phyloP scores from a whole-genome alignment of 2,797 vertebrate species.

The Buceros bicornis region DNA sequence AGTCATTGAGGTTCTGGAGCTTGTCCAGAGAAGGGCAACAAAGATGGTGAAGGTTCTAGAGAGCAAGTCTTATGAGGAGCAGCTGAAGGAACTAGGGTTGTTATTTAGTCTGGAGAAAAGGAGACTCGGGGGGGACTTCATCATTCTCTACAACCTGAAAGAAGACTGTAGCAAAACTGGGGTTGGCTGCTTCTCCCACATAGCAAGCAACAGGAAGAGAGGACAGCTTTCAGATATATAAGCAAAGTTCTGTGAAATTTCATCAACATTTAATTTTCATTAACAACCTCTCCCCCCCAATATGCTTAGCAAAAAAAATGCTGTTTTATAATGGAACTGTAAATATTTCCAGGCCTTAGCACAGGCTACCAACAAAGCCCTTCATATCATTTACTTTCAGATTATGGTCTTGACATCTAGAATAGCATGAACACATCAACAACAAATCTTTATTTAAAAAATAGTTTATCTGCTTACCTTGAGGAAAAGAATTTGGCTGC shows the following conservation, averaged over 20 bases:
- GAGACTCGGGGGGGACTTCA: no score
- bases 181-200: neutral
- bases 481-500: conserved; percentile 91
- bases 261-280: neutral
- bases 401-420: neutral
- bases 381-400: neutral
- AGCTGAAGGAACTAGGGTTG: no score
- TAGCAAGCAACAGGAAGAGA: no score
- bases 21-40: no score
- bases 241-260: neutral
- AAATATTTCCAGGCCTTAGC: neutral
- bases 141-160: no score
- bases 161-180: no score
- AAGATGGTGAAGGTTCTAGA: no score
- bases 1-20: no score
- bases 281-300: neutral
- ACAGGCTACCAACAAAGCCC: neutral
- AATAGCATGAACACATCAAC: neutral
- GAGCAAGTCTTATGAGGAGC: no score
- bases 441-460: neutral
- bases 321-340: neutral
- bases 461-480: conserved; percentile 83
- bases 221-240: neutral
- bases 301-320: neutral
- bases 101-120: no score